Evolutionary conservation across 2,888 invertebrate species (phyloP).

Genomic region (Periphyllus acericola): DNA sequence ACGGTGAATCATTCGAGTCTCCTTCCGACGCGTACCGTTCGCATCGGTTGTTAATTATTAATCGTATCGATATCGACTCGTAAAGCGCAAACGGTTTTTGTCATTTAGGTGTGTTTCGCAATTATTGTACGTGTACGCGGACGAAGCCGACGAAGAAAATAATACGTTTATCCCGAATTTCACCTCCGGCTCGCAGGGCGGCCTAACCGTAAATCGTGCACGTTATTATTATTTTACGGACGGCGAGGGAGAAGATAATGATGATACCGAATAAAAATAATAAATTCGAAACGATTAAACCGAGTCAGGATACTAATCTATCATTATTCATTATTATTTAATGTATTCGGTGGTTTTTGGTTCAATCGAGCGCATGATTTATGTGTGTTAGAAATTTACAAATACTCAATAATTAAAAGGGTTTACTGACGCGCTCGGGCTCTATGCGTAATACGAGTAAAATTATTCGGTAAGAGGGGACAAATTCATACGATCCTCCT

Average conservation of each 20-base stretch:
- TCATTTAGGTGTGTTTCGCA: too few species aligned
- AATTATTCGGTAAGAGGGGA: not conserved
- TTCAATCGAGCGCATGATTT: not conserved
- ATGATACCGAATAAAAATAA: not conserved
- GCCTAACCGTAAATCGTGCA: too few species aligned
- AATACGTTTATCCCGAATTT: too few species aligned
- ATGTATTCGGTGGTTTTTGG: not conserved
- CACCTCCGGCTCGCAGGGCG: too few species aligned
- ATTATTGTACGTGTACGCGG: too few species aligned
- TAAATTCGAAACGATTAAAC: not conserved
- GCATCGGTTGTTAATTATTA: too few species aligned
- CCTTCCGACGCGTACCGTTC: too few species aligned
- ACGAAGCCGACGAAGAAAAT: too few species aligned
- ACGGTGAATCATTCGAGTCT: too few species aligned
- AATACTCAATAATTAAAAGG: conserved; percentile 8
- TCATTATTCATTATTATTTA: not conserved
- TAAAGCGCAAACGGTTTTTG: too few species aligned
- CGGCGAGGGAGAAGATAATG: not conserved
- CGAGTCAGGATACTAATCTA: not conserved
- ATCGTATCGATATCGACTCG: too few species aligned
- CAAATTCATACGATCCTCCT: not conserved
- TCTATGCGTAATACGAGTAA: not conserved
- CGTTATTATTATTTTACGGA: too few species aligned
- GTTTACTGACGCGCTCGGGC: not conserved
- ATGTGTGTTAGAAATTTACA: not conserved